phyloP scores from a whole-genome alignment of 2,888 invertebrate species.

The Leptarthrus brevirostris region DNA sequence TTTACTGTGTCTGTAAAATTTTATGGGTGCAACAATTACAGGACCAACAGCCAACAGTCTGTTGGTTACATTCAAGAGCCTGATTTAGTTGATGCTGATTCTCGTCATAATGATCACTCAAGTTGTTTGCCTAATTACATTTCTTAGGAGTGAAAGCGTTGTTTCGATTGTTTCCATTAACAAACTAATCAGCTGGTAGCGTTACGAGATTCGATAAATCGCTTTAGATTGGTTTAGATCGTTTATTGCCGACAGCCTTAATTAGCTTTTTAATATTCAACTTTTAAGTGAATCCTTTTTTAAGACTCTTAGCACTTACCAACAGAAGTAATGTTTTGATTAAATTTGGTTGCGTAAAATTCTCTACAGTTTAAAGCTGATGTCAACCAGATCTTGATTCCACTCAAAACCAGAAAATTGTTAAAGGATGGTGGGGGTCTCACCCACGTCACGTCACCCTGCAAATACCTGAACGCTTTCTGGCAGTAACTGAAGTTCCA shows the following conservation, averaged over 20 bases:
- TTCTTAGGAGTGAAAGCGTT: conserved; percentile 5
- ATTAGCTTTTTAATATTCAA: conserved; percentile 26
- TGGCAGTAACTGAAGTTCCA: too few relatives aligned
- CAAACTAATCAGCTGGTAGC: conserved; percentile 28
- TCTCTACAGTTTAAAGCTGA: too few relatives aligned
- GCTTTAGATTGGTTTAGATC: conserved; percentile 4
- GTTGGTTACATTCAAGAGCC: not conserved
- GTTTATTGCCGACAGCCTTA: conserved; percentile 10
- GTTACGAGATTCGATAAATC: conserved; percentile 34
- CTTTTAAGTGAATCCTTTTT: too few relatives aligned
- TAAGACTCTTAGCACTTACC: too few relatives aligned
- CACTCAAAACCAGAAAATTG: too few relatives aligned
- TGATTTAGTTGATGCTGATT: conserved; percentile 36
- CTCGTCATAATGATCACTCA: conserved; percentile 15
- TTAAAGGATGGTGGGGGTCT: too few relatives aligned
- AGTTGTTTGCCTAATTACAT: conserved; percentile 36
- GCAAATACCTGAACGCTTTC: too few relatives aligned
- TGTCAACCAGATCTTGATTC: too few relatives aligned
- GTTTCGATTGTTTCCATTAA: conserved; percentile 37
- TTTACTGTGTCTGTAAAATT: conserved; percentile 8
- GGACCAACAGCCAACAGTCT: not conserved
- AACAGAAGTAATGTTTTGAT: too few relatives aligned
- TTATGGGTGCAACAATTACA: conserved; percentile 14
- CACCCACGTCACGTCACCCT: too few relatives aligned
- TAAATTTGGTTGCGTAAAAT: too few relatives aligned